These are phyloP conservation scores for Scaptomyza parva DNA, from an alignment of 2,888 invertebrate genomes.

Conservation along the genomic window DNA sequence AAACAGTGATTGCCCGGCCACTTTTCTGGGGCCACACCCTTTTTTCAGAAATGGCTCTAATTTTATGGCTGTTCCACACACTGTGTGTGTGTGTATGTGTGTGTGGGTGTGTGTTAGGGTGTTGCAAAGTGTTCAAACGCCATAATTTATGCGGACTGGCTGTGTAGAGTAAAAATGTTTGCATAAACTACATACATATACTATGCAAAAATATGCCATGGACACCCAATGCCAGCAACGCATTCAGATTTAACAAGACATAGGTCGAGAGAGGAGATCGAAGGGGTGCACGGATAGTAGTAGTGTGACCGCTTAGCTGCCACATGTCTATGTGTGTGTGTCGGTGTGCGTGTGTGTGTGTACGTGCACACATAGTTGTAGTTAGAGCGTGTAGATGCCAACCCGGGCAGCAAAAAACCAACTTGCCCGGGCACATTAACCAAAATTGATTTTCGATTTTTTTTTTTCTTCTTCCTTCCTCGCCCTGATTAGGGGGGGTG, in stretches of 20 bases:
- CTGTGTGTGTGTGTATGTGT: constrained; percentile 27
- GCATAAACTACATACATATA: constrained; percentile 69
- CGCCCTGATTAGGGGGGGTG: background rate
- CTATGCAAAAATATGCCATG: constrained; percentile 77
- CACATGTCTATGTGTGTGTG: constrained; percentile 56
- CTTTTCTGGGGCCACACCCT: constrained; percentile 57
- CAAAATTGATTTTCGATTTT: constrained; percentile 68
- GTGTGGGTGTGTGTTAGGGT: constrained; percentile 8
- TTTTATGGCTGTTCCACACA: constrained; percentile 54
- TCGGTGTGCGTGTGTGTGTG: constrained; percentile 43
- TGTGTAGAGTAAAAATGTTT: constrained; percentile 74
- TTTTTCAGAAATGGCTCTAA: constrained; percentile 59
- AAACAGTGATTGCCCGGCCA: constrained; percentile 58
- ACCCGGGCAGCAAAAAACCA: constrained; percentile 31
- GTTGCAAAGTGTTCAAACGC: constrained; percentile 49
- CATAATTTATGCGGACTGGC: constrained; percentile 75
- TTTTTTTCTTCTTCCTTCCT: constrained; percentile 24
- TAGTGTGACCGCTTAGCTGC: constrained; percentile 5
- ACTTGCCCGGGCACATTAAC: constrained; percentile 56
- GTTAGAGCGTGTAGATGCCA: background rate
- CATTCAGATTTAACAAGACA: constrained; percentile 37
- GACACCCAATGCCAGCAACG: constrained; percentile 39
- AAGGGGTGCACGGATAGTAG: background rate
- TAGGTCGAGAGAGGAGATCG: background rate
- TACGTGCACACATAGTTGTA: too few species aligned